Conservation (phyloP, 2,888 invertebrate genomes). For the Nebria brevicollis region DNA sequence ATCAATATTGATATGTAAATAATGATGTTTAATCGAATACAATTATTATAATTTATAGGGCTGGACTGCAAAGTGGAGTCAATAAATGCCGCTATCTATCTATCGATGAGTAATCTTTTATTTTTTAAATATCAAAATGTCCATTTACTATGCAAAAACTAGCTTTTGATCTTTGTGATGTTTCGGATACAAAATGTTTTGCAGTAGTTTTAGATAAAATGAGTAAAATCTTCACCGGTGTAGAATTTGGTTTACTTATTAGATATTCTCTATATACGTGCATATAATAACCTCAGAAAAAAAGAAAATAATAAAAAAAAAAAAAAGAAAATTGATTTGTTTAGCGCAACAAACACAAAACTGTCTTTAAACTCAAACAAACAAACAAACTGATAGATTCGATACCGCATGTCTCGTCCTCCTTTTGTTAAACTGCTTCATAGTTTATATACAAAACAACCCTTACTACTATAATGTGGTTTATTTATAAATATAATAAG, state of each 20-base stretch:
- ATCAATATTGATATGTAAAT: background rate
- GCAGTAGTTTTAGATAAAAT: conserved; percentile 54
- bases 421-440: conserved; percentile 60
- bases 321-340: background rate
- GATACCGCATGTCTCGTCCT: conserved; percentile 57
- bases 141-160: conserved; percentile 58
- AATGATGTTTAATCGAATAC: background rate
- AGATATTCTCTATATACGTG: conserved; percentile 29
- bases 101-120: conserved; percentile 40
- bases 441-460: conserved; percentile 55
- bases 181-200: conserved; percentile 60
- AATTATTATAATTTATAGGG: conserved; percentile 60
- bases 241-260: conserved; percentile 50
- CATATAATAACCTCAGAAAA: conserved; percentile 31
- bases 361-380: conserved; percentile 27
- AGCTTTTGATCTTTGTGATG: conserved; percentile 60
- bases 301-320: background rate
- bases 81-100: conserved; percentile 20
- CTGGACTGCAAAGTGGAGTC: conserved; percentile 67
- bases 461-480: conserved; percentile 42
- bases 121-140: conserved; percentile 49
- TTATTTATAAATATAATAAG: conserved; percentile 38
- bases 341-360: conserved; percentile 17
- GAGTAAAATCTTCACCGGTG: conserved; percentile 48
- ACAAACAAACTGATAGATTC: conserved; percentile 22